phyloP scores from a whole-genome alignment of 2,888 invertebrate genomes.

The Drosophila buzzatii region DNA sequence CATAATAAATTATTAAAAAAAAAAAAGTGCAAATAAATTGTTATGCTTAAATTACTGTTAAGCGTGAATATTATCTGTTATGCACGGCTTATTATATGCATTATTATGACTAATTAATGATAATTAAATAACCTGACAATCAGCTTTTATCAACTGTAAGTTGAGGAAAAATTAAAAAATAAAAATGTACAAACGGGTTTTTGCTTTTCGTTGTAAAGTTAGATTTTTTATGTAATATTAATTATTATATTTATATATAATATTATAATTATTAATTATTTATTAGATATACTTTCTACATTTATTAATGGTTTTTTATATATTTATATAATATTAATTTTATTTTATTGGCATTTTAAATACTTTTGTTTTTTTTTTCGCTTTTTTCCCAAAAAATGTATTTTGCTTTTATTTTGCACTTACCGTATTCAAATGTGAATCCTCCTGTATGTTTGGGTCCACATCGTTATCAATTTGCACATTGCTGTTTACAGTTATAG shows the following conservation, averaged over 20 bases:
- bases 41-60: neutral
- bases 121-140: conserved; percentile 2
- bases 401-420: conserved; percentile 16
- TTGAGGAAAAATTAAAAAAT: neutral
- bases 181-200: neutral
- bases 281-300: neutral
- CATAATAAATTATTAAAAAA: too few species aligned
- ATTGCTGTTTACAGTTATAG: conserved; percentile 32
- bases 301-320: too few species aligned
- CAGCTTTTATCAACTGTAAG: neutral
- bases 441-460: conserved; percentile 80
- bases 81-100: conserved; percentile 1
- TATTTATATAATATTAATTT: neutral
- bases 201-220: neutral
- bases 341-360: too few species aligned
- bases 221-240: neutral
- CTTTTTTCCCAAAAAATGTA: neutral
- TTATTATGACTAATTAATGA: conserved; percentile 7
- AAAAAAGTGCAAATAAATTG: neutral
- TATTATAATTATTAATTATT: neutral
- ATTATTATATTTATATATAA: too few species aligned
- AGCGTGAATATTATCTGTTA: conserved; percentile 2
- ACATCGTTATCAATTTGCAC: conserved; percentile 50
- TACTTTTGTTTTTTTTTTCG: neutral
- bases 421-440: conserved; percentile 80